Percentiles rank a stretch among this genome's conserved stretches.
phyloP scores from a whole-genome alignment of 2,888 invertebrate genomes.

The Epinotia brunnichana region DNA sequence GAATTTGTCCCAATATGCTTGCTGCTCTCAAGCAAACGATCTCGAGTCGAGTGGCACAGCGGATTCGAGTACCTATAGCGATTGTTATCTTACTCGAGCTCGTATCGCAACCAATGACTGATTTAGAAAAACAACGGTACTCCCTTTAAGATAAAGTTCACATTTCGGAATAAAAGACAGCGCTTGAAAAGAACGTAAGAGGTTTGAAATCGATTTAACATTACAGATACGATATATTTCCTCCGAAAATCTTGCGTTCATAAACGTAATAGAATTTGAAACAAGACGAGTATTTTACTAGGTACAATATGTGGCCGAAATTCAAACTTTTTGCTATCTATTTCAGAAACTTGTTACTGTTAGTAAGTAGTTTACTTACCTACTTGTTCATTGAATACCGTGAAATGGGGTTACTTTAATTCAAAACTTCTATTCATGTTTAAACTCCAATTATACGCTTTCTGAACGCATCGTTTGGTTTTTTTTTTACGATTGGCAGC shows the following conservation, averaged over 20 bases:
- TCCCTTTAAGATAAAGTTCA: not conserved
- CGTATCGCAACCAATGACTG: not conserved
- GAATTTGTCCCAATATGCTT: slow-evolving; percentile 18
- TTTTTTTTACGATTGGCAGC: too few relatives aligned
- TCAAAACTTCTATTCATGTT: too few relatives aligned
- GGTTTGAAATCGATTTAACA: not conserved
- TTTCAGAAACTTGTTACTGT: too few relatives aligned
- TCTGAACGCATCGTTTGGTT: too few relatives aligned
- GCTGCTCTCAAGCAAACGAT: slow-evolving; percentile 19
- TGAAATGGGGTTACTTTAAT: too few relatives aligned
- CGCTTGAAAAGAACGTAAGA: not conserved
- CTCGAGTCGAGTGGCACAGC: slow-evolving; percentile 23
- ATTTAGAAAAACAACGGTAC: not conserved
- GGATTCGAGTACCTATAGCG: not conserved
- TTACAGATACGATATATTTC: slow-evolving; percentile 6
- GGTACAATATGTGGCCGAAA: too few relatives aligned
- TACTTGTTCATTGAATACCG: too few relatives aligned
- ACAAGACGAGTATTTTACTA: too few relatives aligned
- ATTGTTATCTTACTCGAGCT: slow-evolving; percentile 1
- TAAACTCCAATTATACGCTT: too few relatives aligned
- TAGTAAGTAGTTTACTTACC: too few relatives aligned
- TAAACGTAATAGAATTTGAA: not conserved
- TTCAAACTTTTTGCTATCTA: too few relatives aligned
- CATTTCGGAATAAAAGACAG: not conserved
- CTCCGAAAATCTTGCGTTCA: slow-evolving; percentile 5